A percentile compares a stretch with the other conserved stretches of the same genome.
These are phyloP conservation scores for Aelia acuminata DNA, from an alignment of 2,888 invertebrate species.

Conservation along the genomic window DNA sequence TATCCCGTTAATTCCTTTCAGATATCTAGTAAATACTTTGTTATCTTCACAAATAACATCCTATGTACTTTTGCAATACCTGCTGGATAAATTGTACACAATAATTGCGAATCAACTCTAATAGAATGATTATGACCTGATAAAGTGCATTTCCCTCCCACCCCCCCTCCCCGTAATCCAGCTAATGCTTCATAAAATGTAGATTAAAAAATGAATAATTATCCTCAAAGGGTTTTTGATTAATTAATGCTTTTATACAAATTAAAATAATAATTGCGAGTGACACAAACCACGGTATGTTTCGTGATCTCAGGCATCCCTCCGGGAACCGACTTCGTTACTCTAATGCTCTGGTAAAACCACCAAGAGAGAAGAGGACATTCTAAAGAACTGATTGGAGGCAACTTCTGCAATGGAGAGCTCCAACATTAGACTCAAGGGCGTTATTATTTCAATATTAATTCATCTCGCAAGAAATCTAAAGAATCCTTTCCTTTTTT, in stretches of 20 bases:
- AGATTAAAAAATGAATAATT: constrained; percentile 16
- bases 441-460: background rate
- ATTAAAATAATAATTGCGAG: constrained; percentile 43
- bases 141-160: background rate
- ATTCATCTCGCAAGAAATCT: background rate
- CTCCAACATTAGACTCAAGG: background rate
- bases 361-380: background rate
- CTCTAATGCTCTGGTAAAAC: constrained; percentile 24
- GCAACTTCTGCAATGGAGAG: background rate
- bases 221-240: background rate
- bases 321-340: constrained; percentile 42
- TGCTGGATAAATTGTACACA: no score
- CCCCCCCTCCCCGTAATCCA: background rate
- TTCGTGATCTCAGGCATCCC: constrained; percentile 23
- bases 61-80: no score
- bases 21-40: no score
- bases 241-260: constrained; percentile 41
- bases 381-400: background rate
- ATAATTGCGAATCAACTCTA: no score
- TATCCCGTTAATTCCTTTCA: no score
- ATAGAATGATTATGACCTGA: background rate
- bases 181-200: constrained; percentile 18
- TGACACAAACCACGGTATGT: constrained; percentile 45
- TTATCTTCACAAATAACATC: no score
- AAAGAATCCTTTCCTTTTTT: background rate